These are phyloP conservation scores for Notolepis coatsorum DNA, from an alignment of 2,797 vertebrate genomes.

Conservation along the genomic window DNA sequence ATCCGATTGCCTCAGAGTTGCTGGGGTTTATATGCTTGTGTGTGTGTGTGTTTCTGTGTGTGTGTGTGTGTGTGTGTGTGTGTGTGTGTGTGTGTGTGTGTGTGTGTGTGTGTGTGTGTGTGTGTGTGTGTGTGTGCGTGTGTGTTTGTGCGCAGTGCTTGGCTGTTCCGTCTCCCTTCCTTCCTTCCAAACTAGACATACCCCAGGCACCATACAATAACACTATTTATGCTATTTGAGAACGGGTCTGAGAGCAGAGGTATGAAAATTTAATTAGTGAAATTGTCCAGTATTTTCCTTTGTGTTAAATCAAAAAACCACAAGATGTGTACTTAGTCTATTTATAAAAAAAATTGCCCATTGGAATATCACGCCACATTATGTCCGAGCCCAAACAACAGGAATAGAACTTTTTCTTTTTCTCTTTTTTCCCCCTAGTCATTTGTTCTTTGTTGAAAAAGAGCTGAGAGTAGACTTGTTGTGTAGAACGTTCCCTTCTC, in stretches of 20 bases:
- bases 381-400: slow-evolving; percentile 42
- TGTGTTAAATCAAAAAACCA: slow-evolving; percentile 68
- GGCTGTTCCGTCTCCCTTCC: slow-evolving; percentile 46
- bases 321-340: slow-evolving; percentile 59
- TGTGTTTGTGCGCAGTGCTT: slow-evolving; percentile 53
- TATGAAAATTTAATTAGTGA: slow-evolving; percentile 60
- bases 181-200: slow-evolving; percentile 63
- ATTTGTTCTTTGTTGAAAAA: slow-evolving; percentile 11
- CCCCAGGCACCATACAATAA: slow-evolving; percentile 61
- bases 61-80: slow-evolving; percentile 48
- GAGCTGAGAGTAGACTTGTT: slow-evolving; percentile 13
- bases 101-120: slow-evolving; percentile 9
- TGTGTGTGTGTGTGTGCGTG: slow-evolving; percentile 23
- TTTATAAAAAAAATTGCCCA: slow-evolving; percentile 49
- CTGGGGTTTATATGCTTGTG: not conserved
- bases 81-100: slow-evolving; percentile 45
- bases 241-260: slow-evolving; percentile 49
- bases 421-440: not conserved
- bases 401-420: slow-evolving; percentile 13
- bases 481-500: not conserved
- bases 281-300: slow-evolving; percentile 61
- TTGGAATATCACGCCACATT: slow-evolving; percentile 43
- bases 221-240: slow-evolving; percentile 69
- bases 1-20: slow-evolving; percentile 57
- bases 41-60: slow-evolving; percentile 11